phyloP scores from a whole-genome alignment of 2,797 vertebrate species.

The Lycodopsis pacificus region DNA sequence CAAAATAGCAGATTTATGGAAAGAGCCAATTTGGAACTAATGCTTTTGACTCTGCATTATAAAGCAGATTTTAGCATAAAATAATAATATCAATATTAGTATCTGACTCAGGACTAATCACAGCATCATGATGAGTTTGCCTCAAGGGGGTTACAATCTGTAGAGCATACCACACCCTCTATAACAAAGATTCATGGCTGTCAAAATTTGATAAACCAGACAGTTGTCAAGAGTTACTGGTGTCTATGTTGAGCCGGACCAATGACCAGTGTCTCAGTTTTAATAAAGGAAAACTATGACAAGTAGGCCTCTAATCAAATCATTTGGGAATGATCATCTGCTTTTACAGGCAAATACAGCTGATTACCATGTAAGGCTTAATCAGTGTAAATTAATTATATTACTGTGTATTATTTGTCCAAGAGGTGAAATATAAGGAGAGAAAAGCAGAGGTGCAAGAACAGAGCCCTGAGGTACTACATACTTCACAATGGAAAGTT shows the following conservation, averaged over 20 bases:
- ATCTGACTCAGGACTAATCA: background rate
- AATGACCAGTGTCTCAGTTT: background rate
- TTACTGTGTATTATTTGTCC: background rate
- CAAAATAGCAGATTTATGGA: background rate
- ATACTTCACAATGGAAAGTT: background rate
- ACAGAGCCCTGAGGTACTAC: background rate
- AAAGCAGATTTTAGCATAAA: background rate
- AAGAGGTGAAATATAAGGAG: background rate
- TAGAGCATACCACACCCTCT: background rate
- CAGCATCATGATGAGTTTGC: background rate
- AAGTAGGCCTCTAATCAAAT: background rate
- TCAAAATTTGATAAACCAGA: background rate
- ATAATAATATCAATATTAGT: conserved; percentile 2
- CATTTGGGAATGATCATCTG: background rate
- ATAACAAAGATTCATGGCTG: background rate
- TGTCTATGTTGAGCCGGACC: background rate
- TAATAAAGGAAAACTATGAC: background rate
- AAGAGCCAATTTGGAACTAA: background rate
- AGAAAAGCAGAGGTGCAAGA: background rate
- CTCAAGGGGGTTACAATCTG: background rate
- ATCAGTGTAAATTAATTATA: background rate
- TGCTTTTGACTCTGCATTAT: background rate
- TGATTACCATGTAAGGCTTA: background rate
- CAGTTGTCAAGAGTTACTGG: background rate
- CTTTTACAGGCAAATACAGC: background rate